Evolutionary conservation across 2,113 vertebrate genomes (phyloP).

Genomic region (Nymphicus hollandicus): DNA sequence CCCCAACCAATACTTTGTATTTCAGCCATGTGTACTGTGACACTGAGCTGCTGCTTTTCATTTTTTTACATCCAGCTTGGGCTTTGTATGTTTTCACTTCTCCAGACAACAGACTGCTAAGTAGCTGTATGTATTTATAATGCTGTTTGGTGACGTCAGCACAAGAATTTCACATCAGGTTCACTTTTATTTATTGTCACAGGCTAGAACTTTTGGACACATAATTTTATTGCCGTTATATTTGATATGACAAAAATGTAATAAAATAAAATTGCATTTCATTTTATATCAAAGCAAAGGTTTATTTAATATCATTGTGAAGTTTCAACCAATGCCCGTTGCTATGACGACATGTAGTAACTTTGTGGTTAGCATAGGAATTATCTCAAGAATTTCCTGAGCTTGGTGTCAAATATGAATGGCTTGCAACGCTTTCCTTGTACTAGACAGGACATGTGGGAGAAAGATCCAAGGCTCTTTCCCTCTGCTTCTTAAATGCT

Average conservation of each 20-base stretch:
- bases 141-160: neutral
- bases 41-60: neutral
- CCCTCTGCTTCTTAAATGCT: neutral
- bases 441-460: neutral
- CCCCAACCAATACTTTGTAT: neutral
- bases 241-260: neutral
- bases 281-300: neutral
- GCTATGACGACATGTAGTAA: neutral
- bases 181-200: neutral
- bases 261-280: slow-evolving; percentile 9
- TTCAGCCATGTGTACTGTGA: neutral
- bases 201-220: neutral
- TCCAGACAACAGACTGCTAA: neutral
- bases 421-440: neutral
- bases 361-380: neutral
- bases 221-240: neutral
- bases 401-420: neutral
- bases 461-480: neutral
- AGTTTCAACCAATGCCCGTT: neutral
- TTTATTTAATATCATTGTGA: neutral
- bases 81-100: neutral
- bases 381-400: neutral
- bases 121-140: neutral
- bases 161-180: neutral
- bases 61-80: neutral